Conservation (phyloP, 2,113 vertebrate species). For the Colinus virginianus region DNA sequence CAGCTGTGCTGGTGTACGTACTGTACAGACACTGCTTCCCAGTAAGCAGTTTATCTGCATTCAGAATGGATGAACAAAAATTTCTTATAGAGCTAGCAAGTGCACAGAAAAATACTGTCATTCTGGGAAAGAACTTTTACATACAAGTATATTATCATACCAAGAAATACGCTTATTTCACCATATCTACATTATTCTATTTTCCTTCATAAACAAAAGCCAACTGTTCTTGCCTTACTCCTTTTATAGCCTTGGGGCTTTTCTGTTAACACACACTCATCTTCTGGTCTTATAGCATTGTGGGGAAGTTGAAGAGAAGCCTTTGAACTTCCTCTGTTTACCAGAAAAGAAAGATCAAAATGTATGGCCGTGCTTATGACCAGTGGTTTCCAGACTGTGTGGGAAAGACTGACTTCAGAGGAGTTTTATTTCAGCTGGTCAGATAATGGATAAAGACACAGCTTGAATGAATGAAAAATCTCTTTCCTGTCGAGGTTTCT, state of each 20-base stretch:
- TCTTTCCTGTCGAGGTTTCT: background rate
- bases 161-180: background rate
- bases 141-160: background rate
- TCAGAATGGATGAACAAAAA: background rate
- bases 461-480: background rate
- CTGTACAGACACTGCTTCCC: background rate
- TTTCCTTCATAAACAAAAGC: background rate
- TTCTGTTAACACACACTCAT: background rate
- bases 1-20: accelerated
- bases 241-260: background rate
- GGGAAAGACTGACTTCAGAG: background rate
- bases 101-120: background rate
- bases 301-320: background rate
- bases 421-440: background rate
- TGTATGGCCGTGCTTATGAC: background rate
- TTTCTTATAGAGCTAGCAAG: background rate
- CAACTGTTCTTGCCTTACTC: accelerated
- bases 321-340: background rate
- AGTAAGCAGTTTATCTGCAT: background rate
- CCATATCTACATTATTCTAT: background rate
- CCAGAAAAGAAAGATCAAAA: background rate
- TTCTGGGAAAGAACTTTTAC: background rate
- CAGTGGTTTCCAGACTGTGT: background rate
- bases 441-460: background rate
- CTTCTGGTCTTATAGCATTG: background rate